Percentiles rank a stretch among this genome's conserved stretches.
These are phyloP conservation scores for Merluccius polli DNA, from an alignment of 2,797 vertebrate species.

Conservation along the genomic window DNA sequence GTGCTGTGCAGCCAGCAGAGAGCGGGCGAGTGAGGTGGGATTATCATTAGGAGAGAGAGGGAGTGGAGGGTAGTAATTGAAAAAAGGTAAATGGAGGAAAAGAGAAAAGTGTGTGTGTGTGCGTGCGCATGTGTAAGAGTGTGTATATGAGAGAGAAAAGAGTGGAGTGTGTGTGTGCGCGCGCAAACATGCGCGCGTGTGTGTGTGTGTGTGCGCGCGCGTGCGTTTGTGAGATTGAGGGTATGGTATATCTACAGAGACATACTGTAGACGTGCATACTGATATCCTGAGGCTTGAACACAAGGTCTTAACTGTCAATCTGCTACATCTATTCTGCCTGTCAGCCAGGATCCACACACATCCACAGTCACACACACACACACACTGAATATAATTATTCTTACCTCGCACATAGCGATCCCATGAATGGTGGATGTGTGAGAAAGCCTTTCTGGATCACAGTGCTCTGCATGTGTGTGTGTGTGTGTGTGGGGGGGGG, in stretches of 20 bases:
- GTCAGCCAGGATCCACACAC: slow-evolving; percentile 2
- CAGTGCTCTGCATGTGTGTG: not conserved
- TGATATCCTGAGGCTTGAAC: not conserved
- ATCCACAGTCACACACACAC: not conserved
- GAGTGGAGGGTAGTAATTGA: not conserved
- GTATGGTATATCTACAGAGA: not conserved
- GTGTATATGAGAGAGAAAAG: too few relatives aligned
- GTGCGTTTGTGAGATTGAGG: not conserved
- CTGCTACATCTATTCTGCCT: not conserved
- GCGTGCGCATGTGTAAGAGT: too few relatives aligned
- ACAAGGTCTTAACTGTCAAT: slow-evolving; percentile 9
- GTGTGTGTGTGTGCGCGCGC: too few relatives aligned
- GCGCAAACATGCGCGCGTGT: too few relatives aligned
- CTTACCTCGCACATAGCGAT: slow-evolving; percentile 2
- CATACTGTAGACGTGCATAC: not conserved
- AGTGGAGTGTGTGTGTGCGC: too few relatives aligned
- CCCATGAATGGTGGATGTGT: slow-evolving; percentile 9
- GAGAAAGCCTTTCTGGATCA: not conserved
- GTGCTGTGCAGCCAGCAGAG: slow-evolving; percentile 1
- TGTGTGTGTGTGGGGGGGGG: slow-evolving; percentile 8
- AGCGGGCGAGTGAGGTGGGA: slow-evolving; percentile 19
- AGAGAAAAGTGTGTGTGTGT: not conserved
- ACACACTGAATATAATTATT: not conserved
- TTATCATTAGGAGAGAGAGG: not conserved
- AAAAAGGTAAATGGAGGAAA: not conserved